Base-by-base conservation (phyloP, 2,888 invertebrate species). In the Brachyptera putata region DNA sequence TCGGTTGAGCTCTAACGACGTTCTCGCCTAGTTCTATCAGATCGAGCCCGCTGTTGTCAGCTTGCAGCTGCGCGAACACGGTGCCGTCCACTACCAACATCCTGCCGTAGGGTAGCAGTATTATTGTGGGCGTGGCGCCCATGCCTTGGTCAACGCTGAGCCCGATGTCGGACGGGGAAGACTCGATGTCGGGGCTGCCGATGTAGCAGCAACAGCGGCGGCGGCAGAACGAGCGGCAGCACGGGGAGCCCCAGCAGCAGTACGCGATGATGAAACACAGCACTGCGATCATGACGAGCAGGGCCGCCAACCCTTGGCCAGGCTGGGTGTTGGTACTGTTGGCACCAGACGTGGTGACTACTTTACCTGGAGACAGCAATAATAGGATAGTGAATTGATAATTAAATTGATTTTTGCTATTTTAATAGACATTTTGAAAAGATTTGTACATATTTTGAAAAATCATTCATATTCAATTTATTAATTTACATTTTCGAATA, bases 181-280 rank as follows among this genome's bases (percentile, higher is more conserved):
- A 61, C 1, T 62, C 58, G 43, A 64, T 61, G 5, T 63, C 55
- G 36, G 62, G 64, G 25, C 55, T 13, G 24, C 60, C 58, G 34
- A 36, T 7, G 18, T 46, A 67, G 63, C 76, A 75, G 68, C 78
- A 64, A 34, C 64, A 63, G 62, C 61, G 70, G 26, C 72, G 69
- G 22, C 73, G 68, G 68, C 80, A 80, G 56, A 79, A 72, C 9
- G 77, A 75, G 57, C 80, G 71, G 56, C 80, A 78, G 65, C 79
- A 80, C 3, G 81, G 81, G 1, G 80, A 79, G 1, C 81, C 80
- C 74, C 81, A 81, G 68, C 80, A 81, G 69, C 80, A 81, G 67
- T 81, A 81, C 53, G 79, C 73, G 58, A 81, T 73, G 63, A 81
- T 80, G 67, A 81, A 80, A 62, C 76, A 75, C 58, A 81, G 72